Conservation (phyloP, 2,113 vertebrate species). For the Phylloscopus whistleri region DNA sequence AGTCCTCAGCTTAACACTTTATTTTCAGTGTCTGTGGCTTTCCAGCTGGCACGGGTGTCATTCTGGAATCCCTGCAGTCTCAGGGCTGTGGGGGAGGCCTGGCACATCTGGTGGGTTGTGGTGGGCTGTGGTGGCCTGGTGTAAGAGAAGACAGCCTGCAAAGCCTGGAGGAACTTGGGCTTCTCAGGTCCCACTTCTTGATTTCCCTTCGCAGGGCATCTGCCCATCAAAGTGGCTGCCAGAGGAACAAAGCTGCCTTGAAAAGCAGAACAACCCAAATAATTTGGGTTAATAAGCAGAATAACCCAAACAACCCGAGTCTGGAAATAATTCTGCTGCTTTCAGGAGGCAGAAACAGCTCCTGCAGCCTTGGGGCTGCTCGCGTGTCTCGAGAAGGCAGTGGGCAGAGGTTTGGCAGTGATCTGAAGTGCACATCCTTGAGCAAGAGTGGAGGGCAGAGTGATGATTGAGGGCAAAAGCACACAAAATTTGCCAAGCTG, state of each 20-base stretch:
- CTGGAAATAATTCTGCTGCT: background rate
- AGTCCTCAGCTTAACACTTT: background rate
- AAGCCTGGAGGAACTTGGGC: background rate
- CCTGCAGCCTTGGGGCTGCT: background rate
- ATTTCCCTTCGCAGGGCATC: background rate
- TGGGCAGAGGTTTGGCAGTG: background rate
- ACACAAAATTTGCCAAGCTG: background rate
- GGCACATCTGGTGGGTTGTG: background rate
- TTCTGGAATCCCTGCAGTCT: background rate
- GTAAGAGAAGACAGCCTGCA: background rate
- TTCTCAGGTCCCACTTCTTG: background rate
- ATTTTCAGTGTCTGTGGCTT: background rate
- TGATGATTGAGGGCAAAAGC: background rate
- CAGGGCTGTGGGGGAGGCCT: background rate
- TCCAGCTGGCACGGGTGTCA: background rate
- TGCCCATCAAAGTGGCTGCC: background rate
- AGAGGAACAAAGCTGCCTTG: background rate
- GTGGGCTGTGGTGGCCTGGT: background rate
- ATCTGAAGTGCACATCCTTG: background rate
- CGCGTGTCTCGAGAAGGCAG: background rate
- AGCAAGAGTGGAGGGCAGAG: background rate
- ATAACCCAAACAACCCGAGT: background rate
- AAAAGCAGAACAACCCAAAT: background rate
- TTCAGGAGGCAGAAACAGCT: background rate
- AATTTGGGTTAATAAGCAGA: background rate